Conservation (phyloP, 2,113 vertebrate species). For the Rattus norvegicus region GRCr8 NC_086038.1:7271001-7271500, state of each 20-base stretch:
- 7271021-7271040: accelerated
- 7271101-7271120: background rate
- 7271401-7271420: background rate
- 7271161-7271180: background rate
- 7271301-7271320: no score
- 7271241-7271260: background rate
- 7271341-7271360: background rate
- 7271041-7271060: background rate
- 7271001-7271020: background rate
- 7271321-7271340: background rate
- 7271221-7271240: background rate
- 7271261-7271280: background rate
- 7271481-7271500: background rate
- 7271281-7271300: background rate
- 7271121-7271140: background rate
- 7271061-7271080: background rate
- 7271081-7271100: background rate
- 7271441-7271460: background rate
- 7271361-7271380: background rate
- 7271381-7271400: background rate
- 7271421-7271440: no score
- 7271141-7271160: background rate
- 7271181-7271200: background rate
- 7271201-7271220: background rate
- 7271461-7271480: background rate